These are phyloP conservation scores for Pontoporia blainvillei DNA, from an alignment of 2,113 vertebrate species.

Conservation along the genomic window DNA sequence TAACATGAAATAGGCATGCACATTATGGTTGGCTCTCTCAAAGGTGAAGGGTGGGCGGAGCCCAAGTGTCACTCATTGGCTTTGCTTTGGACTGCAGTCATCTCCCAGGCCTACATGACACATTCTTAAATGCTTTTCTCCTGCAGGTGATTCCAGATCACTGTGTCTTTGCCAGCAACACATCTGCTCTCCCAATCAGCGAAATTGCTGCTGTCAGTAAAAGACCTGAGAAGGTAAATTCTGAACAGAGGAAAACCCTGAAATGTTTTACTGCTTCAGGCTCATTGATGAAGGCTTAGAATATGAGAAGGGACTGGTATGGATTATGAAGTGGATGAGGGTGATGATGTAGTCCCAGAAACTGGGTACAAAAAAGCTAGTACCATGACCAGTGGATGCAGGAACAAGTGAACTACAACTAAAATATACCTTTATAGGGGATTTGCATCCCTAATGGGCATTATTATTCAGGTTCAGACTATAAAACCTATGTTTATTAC, in stretches of 20 bases:
- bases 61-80: not conserved
- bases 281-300: not conserved
- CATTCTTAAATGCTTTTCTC: not conserved
- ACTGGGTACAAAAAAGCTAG: not conserved
- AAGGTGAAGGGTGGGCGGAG: not conserved
- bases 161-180: constrained; percentile 96
- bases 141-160: constrained; percentile 88
- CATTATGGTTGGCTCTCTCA: not conserved
- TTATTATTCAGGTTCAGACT: not conserved
- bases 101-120: not conserved
- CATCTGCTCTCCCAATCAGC: constrained; percentile 94
- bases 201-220: constrained; percentile 93
- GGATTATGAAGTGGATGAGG: not conserved
- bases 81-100: not conserved
- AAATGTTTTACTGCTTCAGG: not conserved
- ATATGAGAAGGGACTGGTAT: not conserved
- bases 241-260: not conserved
- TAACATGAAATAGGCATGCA: not conserved
- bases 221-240: constrained; percentile 94
- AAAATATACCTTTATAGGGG: not conserved
- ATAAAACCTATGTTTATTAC: not conserved
- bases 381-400: not conserved
- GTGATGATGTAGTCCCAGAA: not conserved
- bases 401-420: not conserved
- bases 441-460: not conserved